A percentile compares a stretch with the other conserved stretches of the same genome.
These are phyloP conservation scores for Vulpes vulpes DNA, from an alignment of 2,113 vertebrate genomes.

Conservation along the genomic window DNA sequence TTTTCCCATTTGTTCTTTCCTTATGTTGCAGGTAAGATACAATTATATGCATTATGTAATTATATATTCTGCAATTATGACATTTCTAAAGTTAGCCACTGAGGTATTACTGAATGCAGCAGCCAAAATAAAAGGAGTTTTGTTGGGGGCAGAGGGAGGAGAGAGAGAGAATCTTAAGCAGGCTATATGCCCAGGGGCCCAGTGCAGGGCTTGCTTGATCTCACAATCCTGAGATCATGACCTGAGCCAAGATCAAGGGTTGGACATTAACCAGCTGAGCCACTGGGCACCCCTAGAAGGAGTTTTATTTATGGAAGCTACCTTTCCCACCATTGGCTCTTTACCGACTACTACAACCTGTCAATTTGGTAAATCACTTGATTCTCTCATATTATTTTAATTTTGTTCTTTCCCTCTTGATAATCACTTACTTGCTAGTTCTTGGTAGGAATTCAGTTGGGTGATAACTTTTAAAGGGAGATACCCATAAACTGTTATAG, in stretches of 20 bases:
- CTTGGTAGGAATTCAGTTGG: constrained; percentile 46
- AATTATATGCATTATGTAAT: background rate
- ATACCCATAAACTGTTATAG: background rate
- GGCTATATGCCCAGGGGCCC: background rate
- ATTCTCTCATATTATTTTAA: constrained; percentile 9
- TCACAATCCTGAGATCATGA: background rate
- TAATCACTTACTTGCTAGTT: constrained; percentile 33
- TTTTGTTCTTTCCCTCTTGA: constrained; percentile 13
- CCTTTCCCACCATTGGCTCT: background rate
- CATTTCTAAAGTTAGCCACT: constrained; percentile 26
- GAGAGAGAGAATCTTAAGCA: background rate
- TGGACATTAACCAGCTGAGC: background rate
- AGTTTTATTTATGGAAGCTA: background rate
- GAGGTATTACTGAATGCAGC: constrained; percentile 22
- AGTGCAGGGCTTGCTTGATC: background rate
- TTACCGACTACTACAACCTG: background rate
- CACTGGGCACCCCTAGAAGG: background rate
- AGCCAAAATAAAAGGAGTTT: constrained; percentile 6
- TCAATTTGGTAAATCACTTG: background rate
- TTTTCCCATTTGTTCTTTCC: background rate
- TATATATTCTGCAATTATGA: constrained; percentile 20
- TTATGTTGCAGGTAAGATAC: constrained; percentile 12
- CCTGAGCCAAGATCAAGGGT: background rate
- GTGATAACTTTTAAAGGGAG: constrained; percentile 42
- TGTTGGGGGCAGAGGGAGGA: background rate